A percentile compares a stretch with the other conserved stretches of the same genome.
These are phyloP conservation scores for Gobio gobio DNA, from an alignment of 2,113 vertebrate species.

Conservation along the genomic window DNA sequence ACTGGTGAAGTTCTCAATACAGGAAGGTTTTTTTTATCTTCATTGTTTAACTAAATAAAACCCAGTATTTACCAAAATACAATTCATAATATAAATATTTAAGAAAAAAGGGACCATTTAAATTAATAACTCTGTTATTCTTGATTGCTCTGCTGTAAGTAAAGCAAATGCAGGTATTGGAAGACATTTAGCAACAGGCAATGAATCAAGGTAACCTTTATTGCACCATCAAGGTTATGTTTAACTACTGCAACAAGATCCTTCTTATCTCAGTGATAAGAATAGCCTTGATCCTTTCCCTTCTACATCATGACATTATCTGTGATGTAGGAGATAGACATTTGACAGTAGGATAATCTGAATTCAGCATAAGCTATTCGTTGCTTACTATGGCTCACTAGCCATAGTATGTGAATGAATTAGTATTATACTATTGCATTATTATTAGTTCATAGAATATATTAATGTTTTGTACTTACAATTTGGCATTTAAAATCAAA, in stretches of 20 bases:
- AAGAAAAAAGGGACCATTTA: not conserved
- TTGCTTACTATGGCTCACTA: too few relatives aligned
- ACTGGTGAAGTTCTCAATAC: too few relatives aligned
- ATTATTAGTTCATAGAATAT: not conserved
- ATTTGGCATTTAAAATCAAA: not conserved
- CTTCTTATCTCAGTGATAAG: slow-evolving; percentile 26
- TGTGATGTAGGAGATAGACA: not conserved
- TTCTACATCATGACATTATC: slow-evolving; percentile 3
- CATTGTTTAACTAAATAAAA: not conserved
- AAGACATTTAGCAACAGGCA: not conserved
- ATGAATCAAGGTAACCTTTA: slow-evolving; percentile 31
- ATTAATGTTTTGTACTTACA: not conserved
- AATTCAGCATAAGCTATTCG: not conserved
- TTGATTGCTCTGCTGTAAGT: not conserved
- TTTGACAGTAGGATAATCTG: not conserved
- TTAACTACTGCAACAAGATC: not conserved
- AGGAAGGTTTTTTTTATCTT: not conserved
- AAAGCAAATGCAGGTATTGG: not conserved
- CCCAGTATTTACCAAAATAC: not conserved
- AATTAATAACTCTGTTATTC: not conserved
- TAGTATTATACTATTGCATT: not conserved
- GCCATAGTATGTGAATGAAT: not conserved
- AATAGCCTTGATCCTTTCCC: slow-evolving; percentile 38
- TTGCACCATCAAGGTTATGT: slow-evolving; percentile 1
- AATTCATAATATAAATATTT: not conserved